Evolutionary conservation across 2,113 vertebrate species (phyloP).

Genomic region (Oenanthe melanoleuca): DNA sequence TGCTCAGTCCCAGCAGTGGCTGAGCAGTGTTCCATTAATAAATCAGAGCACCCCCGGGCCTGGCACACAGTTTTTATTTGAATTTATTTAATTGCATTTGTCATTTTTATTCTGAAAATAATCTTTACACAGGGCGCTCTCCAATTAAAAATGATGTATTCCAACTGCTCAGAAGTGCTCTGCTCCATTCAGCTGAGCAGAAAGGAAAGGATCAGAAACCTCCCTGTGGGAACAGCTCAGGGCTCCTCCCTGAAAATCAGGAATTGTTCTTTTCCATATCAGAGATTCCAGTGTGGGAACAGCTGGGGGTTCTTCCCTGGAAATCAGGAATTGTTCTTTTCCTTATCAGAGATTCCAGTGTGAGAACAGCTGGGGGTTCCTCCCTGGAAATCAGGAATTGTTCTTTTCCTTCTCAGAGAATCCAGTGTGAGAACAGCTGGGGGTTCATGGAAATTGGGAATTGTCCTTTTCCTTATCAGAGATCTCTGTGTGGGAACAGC

Average conservation of each 20-base stretch:
- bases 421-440: too few relatives aligned
- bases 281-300: too few relatives aligned
- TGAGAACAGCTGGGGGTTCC: too few relatives aligned
- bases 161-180: background rate
- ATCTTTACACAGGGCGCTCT: background rate
- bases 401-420: background rate
- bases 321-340: too few relatives aligned
- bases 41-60: background rate
- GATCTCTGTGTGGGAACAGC: too few relatives aligned
- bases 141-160: background rate
- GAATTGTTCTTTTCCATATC: too few relatives aligned
- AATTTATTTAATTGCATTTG: background rate
- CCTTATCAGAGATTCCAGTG: too few relatives aligned
- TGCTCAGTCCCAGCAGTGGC: background rate
- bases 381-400: too few relatives aligned
- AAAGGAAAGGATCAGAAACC: accelerated
- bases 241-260: background rate
- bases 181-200: background rate
- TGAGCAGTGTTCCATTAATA: background rate
- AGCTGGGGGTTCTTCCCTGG: too few relatives aligned
- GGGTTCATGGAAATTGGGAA: too few relatives aligned
- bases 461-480: too few relatives aligned
- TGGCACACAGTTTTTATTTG: background rate
- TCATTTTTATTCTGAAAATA: background rate
- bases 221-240: accelerated